A percentile compares a stretch with the other conserved stretches of the same genome.
These are phyloP conservation scores for Heliconius erato DNA, from an alignment of 2,888 invertebrate genomes.

Conservation along the genomic window DNA sequence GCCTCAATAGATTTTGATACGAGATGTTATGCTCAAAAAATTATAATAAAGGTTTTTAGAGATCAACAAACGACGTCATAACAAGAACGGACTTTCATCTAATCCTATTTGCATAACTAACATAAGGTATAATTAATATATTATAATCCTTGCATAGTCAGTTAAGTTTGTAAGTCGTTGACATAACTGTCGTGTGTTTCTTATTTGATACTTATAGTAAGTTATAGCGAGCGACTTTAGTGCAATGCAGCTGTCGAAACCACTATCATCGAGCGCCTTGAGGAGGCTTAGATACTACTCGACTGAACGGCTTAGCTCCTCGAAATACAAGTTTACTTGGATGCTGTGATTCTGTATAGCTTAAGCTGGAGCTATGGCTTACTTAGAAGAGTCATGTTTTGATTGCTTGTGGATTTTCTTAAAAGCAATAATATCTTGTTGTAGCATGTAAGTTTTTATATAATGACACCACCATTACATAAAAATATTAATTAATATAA, in stretches of 20 bases:
- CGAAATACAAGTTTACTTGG: constrained; percentile 29
- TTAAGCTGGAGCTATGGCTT: neutral
- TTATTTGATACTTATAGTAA: constrained; percentile 26
- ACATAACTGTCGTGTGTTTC: constrained; percentile 21
- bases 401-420: neutral
- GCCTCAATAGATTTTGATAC: too few species aligned
- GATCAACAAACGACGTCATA: too few species aligned
- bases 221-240: constrained; percentile 31
- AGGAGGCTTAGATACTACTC: constrained; percentile 37
- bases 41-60: too few species aligned
- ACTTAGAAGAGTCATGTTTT: neutral
- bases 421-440: too few species aligned
- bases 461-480: too few species aligned
- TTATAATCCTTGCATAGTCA: constrained; percentile 11
- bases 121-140: constrained; percentile 19
- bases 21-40: too few species aligned
- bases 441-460: too few species aligned
- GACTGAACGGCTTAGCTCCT: constrained; percentile 33
- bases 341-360: constrained; percentile 19
- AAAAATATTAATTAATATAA: too few species aligned
- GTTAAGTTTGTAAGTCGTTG: constrained; percentile 24
- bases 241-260: constrained; percentile 41
- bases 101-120: constrained; percentile 15
- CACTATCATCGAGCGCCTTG: constrained; percentile 36
- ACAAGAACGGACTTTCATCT: neutral